phyloP scores from a whole-genome alignment of 2,113 vertebrate genomes.

The Antechinus stuartii region DNA sequence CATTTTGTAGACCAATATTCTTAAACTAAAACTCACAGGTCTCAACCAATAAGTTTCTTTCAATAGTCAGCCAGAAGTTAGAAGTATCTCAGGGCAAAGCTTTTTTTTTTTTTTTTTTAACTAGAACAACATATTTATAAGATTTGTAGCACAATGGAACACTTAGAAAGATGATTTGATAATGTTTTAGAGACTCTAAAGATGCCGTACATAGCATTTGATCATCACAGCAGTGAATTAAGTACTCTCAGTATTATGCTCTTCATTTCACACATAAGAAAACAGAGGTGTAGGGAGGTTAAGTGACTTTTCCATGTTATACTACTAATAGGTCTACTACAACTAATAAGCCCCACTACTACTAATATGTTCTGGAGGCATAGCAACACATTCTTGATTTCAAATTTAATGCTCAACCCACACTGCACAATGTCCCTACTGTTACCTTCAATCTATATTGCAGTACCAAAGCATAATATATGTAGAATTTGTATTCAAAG shows the following conservation, averaged over 20 bases:
- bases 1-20: not conserved
- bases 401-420: not conserved
- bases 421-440: not conserved
- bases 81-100: not conserved
- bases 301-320: not conserved
- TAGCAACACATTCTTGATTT: not conserved
- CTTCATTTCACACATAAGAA: not conserved
- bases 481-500: conserved; percentile 38
- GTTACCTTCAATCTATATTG: not conserved
- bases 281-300: not conserved
- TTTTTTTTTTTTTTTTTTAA: not conserved
- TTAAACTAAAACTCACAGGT: not conserved
- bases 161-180: not conserved
- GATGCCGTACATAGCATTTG: not conserved
- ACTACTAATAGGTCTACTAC: not conserved
- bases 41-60: not conserved
- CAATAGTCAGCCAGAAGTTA: not conserved
- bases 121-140: not conserved
- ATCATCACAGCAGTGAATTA: not conserved
- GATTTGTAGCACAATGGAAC: not conserved
- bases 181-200: not conserved
- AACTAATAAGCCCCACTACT: not conserved
- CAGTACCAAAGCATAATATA: not conserved
- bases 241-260: not conserved
- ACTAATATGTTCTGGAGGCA: not conserved